A percentile compares a stretch with the other conserved stretches of the same genome.
Evolutionary conservation across 2,797 vertebrate genomes (phyloP).

Genomic region (Leptatherina wallacei): DNA sequence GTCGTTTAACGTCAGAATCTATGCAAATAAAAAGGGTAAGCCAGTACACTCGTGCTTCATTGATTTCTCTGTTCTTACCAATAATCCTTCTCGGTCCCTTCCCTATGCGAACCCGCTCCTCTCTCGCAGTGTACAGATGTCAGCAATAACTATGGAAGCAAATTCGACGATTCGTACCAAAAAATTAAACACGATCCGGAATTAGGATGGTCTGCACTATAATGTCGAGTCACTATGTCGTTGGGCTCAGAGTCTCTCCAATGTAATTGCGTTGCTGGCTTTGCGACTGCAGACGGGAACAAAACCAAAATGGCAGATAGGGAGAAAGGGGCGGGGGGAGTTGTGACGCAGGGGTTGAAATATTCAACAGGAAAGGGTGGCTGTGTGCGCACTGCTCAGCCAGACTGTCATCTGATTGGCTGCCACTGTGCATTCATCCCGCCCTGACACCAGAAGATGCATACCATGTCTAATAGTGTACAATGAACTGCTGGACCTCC

Average conservation of each 20-base stretch:
- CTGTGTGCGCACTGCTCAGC: constrained; percentile 44
- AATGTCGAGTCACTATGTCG: constrained; percentile 87
- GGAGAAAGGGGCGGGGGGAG: constrained; percentile 77
- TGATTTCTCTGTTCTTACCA: constrained; percentile 84
- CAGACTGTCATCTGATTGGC: constrained; percentile 59
- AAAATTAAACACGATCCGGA: constrained; percentile 48
- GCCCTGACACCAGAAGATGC: constrained; percentile 65
- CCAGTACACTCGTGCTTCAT: constrained; percentile 74
- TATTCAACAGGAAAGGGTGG: constrained; percentile 68
- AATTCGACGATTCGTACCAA: constrained; percentile 37
- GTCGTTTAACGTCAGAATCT: neutral
- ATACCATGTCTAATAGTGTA: constrained; percentile 66
- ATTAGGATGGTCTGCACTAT: constrained; percentile 68
- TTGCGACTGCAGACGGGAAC: constrained; percentile 85
- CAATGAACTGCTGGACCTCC: constrained; percentile 59
- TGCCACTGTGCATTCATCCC: constrained; percentile 43
- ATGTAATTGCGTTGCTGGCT: constrained; percentile 79
- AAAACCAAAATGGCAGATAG: constrained; percentile 91
- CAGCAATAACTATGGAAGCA: constrained; percentile 55
- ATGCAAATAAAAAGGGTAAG: constrained; percentile 47
- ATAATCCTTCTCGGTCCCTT: constrained; percentile 89
- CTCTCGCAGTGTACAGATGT: constrained; percentile 68
- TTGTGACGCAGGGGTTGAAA: constrained; percentile 72
- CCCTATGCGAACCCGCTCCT: constrained; percentile 86
- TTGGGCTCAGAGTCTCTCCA: constrained; percentile 63